Base-by-base conservation (phyloP, 2,888 invertebrate genomes). In the Galeruca laticollis region DNA sequence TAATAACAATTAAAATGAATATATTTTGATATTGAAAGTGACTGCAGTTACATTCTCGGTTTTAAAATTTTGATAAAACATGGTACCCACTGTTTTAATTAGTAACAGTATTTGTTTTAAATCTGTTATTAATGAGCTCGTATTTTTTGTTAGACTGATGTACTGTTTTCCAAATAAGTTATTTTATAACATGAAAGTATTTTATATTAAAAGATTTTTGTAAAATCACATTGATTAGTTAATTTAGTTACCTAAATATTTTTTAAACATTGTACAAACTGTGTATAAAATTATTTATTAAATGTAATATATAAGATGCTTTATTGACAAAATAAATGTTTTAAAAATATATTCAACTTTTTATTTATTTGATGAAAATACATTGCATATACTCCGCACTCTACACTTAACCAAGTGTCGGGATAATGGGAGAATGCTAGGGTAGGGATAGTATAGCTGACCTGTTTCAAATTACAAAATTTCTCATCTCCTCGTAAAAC, bases 181-280 rank as follows among this genome's bases (percentile, higher is more conserved):
- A 62, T 59, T 51, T 62, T 56, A n/a, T n/a, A n/a, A 61, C 64
- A 57, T 64, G 52, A 63, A 40, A 69, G 72, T 76, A 76, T 77
- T 77, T 76, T 77, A 76, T 76, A 75, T 77, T 76, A 77, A 77
- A 76, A 76, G 59, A 35, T 13, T 62, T 40, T 49, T 18, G 73
- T 75, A 67, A 72, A 75, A 77, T 78, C 78, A 77, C 70, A 78
- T 77, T 78, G 78, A 78, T 78, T 77, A 56, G 40, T n/a, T 18
- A n/a, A 35, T 64, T 56, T 63, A 49, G 72, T 74, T 71, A 69
- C 69, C 70, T 70, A 63, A 49, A 56, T 66, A 66, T 66, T 71
- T 60, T 69, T 68, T 43, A 54, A 62, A 56, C 35, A 49, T 70
- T 65, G 71, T 5, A 3, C 26, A 5, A 69, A 40, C 71, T 71